Conservation (phyloP, 1,140 invertebrate genomes). For the Heterodera carotae region DNA sequence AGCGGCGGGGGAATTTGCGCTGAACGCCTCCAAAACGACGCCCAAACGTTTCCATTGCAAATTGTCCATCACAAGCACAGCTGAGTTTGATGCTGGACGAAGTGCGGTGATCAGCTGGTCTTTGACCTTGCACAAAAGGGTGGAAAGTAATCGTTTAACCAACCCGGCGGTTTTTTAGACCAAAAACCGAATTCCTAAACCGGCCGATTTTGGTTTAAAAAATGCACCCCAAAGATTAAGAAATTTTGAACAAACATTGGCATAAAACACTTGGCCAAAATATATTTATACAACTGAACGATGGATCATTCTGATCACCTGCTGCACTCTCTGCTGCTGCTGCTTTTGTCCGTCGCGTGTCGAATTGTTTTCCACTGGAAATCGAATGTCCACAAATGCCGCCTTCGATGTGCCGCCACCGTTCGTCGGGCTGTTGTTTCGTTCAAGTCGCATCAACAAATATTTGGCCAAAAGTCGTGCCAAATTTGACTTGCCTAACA, state of each 20-base stretch:
- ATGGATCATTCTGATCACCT: background rate
- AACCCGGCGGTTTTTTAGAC: no score
- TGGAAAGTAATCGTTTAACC: no score
- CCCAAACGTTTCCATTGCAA: conserved; percentile 47
- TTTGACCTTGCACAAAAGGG: no score
- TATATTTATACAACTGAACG: no score
- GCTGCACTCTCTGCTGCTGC: conserved; percentile 13
- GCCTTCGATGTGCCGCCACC: background rate
- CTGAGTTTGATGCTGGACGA: conserved; percentile 4
- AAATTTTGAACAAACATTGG: no score
- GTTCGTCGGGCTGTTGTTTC: conserved; percentile 9
- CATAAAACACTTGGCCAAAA: no score
- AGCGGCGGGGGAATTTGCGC: background rate
- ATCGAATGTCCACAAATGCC: conserved; percentile 42
- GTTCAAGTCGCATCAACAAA: conserved; percentile 34
- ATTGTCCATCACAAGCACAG: conserved; percentile 48
- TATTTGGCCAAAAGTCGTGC: conserved; percentile 49
- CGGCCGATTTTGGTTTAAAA: no score
- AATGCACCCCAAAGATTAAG: no score
- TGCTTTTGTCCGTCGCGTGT: conserved; percentile 14
- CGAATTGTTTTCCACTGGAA: conserved; percentile 46
- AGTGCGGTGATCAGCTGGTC: conserved; percentile 31
- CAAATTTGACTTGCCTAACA: conserved; percentile 79
- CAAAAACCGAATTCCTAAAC: no score
- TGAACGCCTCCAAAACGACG: conserved; percentile 39